Evolutionary conservation across 2,888 invertebrate genomes (phyloP).

Genomic region (Tromatobia lineatoria): DNA sequence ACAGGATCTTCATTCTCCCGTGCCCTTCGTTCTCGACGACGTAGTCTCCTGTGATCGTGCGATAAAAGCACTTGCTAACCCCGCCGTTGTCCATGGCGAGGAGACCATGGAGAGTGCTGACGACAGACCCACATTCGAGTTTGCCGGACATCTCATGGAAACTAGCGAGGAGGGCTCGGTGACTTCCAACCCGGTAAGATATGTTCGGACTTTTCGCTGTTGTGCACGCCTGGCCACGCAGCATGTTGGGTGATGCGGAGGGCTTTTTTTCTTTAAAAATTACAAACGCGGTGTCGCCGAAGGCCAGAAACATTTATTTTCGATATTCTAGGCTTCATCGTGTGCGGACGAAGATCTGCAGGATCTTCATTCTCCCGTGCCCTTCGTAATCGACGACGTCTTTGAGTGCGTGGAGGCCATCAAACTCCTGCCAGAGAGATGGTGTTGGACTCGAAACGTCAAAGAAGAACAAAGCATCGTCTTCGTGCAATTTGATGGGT

Average conservation of each 20-base stretch:
- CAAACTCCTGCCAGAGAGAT: neutral
- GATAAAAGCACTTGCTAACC: neutral
- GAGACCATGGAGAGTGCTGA: neutral
- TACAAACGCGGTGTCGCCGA: no score
- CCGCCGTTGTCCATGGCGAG: neutral
- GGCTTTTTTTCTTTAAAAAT: neutral
- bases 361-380: no score
- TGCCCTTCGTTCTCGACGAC: no score
- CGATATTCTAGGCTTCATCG: no score
- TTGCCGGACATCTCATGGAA: slow-evolving; percentile 1
- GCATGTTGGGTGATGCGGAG: neutral
- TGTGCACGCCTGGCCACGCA: neutral
- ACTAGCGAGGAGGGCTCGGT: slow-evolving; percentile 11
- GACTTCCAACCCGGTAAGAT: slow-evolving; percentile 1
- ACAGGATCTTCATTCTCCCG: no score
- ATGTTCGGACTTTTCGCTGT: slow-evolving; percentile 3
- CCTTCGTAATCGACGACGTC: neutral
- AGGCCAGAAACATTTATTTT: no score
- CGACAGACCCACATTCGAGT: neutral
- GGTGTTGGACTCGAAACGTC: neutral
- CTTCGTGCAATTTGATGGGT: neutral
- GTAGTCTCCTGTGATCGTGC: no score
- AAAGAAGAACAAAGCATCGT: neutral
- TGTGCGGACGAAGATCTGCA: no score
- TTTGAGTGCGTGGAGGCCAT: neutral